Evolutionary conservation across 1,140 invertebrate species (phyloP), one percentile per base, ranked within the genome.

Genomic region (Cylas formicarius): DNA sequence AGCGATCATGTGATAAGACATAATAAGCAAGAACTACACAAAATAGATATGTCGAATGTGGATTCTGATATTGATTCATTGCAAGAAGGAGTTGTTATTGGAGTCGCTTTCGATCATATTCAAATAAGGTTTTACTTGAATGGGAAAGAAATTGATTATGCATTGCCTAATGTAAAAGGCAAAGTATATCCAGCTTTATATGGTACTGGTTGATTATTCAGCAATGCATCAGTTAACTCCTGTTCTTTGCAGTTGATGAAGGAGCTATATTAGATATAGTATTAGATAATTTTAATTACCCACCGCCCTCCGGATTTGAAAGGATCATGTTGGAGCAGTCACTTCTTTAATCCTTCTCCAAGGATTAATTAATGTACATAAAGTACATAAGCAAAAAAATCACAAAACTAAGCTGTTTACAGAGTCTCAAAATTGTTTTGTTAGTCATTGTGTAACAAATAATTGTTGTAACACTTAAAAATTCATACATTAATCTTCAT

Each of bases 321-420:
- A 86, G 86, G 70, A 97, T 99, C 48, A 90, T 99, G 83, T 73
- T 97, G 36, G 95, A 99, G 68, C 91, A 99, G 67, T 94, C 92
- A 3, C 72, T 98, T 16, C 81, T 98, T 45, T 98, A 89, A n/a
- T n/a, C n/a, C n/a, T n/a, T n/a, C n/a, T n/a, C n/a, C n/a, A n/a
- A n/a, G n/a, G n/a, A n/a, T n/a, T n/a, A n/a, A n/a, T n/a, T n/a
- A n/a, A n/a, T n/a, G n/a, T n/a, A n/a, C n/a, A n/a, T n/a, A n/a
- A n/a, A n/a, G n/a, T n/a, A n/a, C n/a, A n/a, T n/a, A n/a, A n/a
- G n/a, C n/a, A n/a, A n/a, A n/a, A n/a, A n/a, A n/a, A n/a, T n/a
- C n/a, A n/a, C n/a, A n/a, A n/a, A n/a, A n/a, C n/a, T n/a, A n/a
- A n/a, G n/a, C n/a, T n/a, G n/a, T n/a, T n/a, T n/a, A n/a, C n/a